A percentile compares a stretch with the other conserved stretches of the same genome.
Conservation (phyloP, 2,888 invertebrate genomes). For the Oconnorella tubifera region DNA sequence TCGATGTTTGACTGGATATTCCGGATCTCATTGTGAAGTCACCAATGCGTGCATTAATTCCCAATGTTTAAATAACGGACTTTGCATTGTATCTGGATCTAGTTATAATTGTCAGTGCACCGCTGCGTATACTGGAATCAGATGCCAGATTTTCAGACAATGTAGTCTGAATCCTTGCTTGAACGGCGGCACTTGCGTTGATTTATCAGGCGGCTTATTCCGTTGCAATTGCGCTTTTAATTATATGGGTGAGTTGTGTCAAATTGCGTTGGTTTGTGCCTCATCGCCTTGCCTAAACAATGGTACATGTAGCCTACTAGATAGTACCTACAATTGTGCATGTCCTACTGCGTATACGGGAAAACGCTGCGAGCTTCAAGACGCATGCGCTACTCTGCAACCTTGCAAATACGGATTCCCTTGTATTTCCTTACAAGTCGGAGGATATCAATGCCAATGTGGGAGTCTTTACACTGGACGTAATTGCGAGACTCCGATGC, state of each 20-base stretch:
- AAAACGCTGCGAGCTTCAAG: constrained; percentile 23
- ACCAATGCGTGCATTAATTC: constrained; percentile 6
- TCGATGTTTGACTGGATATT: constrained; percentile 24
- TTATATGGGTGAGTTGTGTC: constrained; percentile 38
- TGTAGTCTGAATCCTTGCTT: constrained; percentile 39
- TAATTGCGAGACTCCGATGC: constrained; percentile 27
- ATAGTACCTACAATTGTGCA: constrained; percentile 17
- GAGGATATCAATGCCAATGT: constrained; percentile 21
- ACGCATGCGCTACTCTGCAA: not conserved
- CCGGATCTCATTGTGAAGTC: constrained; percentile 28
- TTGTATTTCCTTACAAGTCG: not conserved
- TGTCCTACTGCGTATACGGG: constrained; percentile 27
- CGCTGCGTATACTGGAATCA: constrained; percentile 25
- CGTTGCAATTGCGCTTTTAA: constrained; percentile 32
- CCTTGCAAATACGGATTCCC: constrained; percentile 18
- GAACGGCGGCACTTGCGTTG: constrained; percentile 37
- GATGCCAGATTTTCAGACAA: constrained; percentile 29
- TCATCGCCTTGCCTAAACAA: constrained; percentile 28
- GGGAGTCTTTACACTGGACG: constrained; percentile 26
- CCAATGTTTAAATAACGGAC: constrained; percentile 17
- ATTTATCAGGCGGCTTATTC: constrained; percentile 15
- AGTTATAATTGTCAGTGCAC: constrained; percentile 21
- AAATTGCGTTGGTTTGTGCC: constrained; percentile 32
- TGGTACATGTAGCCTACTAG: constrained; percentile 20
- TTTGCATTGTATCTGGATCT: not conserved